These are phyloP conservation scores for Epistrophella euchroma DNA, from an alignment of 2,888 invertebrate species.

Conservation along the genomic window DNA sequence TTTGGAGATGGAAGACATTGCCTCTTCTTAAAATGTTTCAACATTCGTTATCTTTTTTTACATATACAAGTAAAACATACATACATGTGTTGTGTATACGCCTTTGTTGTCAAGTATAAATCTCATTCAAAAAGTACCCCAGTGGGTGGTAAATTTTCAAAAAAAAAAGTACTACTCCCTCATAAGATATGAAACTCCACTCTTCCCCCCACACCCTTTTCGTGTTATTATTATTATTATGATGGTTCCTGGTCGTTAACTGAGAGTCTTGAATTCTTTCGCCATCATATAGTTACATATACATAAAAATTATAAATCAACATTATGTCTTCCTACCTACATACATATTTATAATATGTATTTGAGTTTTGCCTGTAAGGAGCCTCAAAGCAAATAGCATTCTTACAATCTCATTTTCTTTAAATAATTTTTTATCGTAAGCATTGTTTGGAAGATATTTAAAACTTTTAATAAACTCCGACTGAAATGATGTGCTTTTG, in stretches of 20 bases:
- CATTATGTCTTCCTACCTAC: conserved; percentile 3
- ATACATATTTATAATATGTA: background rate
- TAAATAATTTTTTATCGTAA: conserved; percentile 43
- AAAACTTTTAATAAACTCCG: conserved; percentile 41
- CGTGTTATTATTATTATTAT: conserved; percentile 20
- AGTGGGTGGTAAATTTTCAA: conserved; percentile 37
- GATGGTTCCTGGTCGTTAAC: conserved; percentile 29
- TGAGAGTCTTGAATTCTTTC: conserved; percentile 15
- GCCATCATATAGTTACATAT: background rate
- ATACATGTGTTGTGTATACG: background rate
- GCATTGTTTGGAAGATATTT: conserved; percentile 62
- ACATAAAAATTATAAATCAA: conserved; percentile 15
- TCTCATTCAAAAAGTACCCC: conserved; percentile 22
- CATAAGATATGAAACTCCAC: background rate
- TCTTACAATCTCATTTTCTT: conserved; percentile 46
- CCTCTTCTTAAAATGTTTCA: conserved; percentile 25
- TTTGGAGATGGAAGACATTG: conserved; percentile 19
- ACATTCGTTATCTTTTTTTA: conserved; percentile 33
- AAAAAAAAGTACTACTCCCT: conserved; percentile 45
- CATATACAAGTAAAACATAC: background rate
- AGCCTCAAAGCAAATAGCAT: conserved; percentile 54
- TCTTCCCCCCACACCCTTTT: background rate
- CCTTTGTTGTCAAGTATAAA: conserved; percentile 30
- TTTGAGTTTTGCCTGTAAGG: background rate
- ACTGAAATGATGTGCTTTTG: no score